Conservation (phyloP, 2,888 invertebrate species). For the Synanthedon vespiformis region DNA sequence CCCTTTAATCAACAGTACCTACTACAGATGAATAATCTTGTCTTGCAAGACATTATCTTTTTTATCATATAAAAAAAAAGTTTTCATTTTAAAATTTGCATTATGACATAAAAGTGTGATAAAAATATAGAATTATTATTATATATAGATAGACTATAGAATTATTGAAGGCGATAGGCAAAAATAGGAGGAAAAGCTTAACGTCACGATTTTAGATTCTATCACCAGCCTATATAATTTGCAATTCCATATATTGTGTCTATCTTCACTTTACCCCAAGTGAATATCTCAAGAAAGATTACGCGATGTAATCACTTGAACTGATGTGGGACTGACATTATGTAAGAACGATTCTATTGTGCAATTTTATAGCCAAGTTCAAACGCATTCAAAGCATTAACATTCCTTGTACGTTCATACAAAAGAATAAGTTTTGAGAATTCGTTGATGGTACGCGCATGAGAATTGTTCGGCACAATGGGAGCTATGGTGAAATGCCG, state of each 20-base stretch:
- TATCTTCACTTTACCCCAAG: neutral
- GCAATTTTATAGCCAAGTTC: constrained; percentile 49
- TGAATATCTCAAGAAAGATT: constrained; percentile 1
- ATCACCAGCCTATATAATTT: too few species aligned
- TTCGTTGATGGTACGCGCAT: constrained; percentile 46
- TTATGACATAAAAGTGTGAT: too few species aligned
- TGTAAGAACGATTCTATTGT: constrained; percentile 48
- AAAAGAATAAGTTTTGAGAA: constrained; percentile 68
- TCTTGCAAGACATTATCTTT: too few species aligned
- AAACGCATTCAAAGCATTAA: constrained; percentile 67
- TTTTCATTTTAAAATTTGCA: too few species aligned
- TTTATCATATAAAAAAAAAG: too few species aligned
- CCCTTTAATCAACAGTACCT: too few species aligned
- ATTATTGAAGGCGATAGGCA: too few species aligned
- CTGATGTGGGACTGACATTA: constrained; percentile 21
- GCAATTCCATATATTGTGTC: neutral
- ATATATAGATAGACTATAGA: too few species aligned
- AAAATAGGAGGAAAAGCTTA: too few species aligned
- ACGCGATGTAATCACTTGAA: neutral
- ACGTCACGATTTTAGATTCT: too few species aligned
- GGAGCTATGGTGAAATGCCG: constrained; percentile 23
- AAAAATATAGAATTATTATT: too few species aligned
- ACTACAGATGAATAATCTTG: too few species aligned
- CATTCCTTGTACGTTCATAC: constrained; percentile 60
- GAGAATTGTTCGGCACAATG: constrained; percentile 52